Evolutionary conservation across 2,113 vertebrate species (phyloP), one percentile per base, ranked within the genome.

Genomic region (Sapajus apella): DNA sequence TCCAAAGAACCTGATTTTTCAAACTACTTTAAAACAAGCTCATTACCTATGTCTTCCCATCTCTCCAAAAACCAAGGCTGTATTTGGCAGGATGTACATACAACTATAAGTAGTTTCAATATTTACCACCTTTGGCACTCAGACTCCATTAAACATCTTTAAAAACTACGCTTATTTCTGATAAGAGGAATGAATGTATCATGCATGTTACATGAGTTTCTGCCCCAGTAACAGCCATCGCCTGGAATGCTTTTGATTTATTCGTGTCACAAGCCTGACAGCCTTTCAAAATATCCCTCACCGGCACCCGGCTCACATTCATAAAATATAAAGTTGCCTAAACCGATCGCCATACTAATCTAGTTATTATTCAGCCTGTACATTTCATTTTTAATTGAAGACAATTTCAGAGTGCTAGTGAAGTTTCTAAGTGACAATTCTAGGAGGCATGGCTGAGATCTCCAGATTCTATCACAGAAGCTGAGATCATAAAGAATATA

Each of bases 81-180:
- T 27, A 9, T 25, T 37, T 27, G 56, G 50, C 10, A 90, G 47
- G 3, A 30, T 20, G 16, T 14, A 93, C 64, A 47, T 70, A 70
- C 50, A 20, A 23, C 91, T 95, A 76, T 2, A 84, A 85, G 95
- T 97, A 90, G 84, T 97, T 97, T 98, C 76, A 12, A 61, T 97
- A 96, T 32, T 89, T n/a, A 58, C 76, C 77, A 4, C 91, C 87
- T 82, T 64, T 79, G 91, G 84, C 75, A 97, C 82, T 98, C 97
- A 97, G 97, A 97, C 95, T 97, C 96, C 98, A 97, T 97, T 98
- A 97, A 96, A 94, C 30, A 97, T 97, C 96, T 97, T 96, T 81
- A 20, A 81, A 96, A 98, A 98, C 98, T 80, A 96, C 86, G 96
- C 97, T 98, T 97, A 91, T 95, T 97, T 97, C 35, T 95, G 95